phyloP scores from a whole-genome alignment of 2,113 vertebrate genomes.

The Centrocercus urophasianus region DNA sequence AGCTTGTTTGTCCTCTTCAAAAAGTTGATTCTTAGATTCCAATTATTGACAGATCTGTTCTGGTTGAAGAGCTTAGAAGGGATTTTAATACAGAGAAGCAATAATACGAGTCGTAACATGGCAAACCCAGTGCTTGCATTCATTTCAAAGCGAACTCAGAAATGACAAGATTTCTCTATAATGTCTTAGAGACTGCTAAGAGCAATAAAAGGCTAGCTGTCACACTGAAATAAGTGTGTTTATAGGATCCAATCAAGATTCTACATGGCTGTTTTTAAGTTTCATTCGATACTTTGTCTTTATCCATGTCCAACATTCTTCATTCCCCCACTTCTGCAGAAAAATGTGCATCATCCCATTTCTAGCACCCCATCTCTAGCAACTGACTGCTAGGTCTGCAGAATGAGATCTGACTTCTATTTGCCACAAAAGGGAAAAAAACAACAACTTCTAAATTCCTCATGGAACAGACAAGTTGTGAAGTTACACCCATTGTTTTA shows the following conservation, averaged over 20 bases:
- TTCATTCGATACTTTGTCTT: not conserved
- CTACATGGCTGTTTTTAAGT: not conserved
- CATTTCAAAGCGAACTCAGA: constrained; percentile 30
- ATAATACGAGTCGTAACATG: not conserved
- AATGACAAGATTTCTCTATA: constrained; percentile 12
- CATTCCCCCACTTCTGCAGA: not conserved
- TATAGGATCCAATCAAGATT: constrained; percentile 33
- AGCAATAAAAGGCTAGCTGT: constrained; percentile 14
- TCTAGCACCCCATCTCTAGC: rapidly evolving
- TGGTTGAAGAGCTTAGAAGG: not conserved
- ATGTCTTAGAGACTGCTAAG: constrained; percentile 9
- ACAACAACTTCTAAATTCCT: not conserved
- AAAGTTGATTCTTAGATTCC: not conserved
- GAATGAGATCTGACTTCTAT: not conserved
- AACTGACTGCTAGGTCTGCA: not conserved
- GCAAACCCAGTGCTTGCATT: not conserved
- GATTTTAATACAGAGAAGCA: not conserved
- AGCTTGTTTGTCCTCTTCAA: not conserved
- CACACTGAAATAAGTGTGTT: not conserved
- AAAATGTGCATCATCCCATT: not conserved
- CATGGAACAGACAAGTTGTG: not conserved
- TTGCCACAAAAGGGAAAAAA: rapidly evolving
- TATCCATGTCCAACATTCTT: not conserved
- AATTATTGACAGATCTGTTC: constrained; percentile 6
- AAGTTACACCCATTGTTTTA: not conserved